Conservation (phyloP, 2,113 vertebrate genomes). For the Thomomys bottae region DNA sequence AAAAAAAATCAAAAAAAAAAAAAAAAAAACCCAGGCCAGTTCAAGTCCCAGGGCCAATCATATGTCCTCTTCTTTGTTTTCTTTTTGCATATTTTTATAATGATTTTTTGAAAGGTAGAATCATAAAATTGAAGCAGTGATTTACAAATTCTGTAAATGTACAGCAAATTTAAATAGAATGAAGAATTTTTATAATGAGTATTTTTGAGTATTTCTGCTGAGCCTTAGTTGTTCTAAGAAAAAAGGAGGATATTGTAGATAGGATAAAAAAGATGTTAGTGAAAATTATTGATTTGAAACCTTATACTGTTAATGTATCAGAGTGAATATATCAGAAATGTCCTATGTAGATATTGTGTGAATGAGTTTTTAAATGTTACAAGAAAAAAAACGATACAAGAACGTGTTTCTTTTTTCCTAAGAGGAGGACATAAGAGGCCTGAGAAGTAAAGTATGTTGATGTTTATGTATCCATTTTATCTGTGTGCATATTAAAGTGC, state of each 20-base stretch:
- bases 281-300: constrained; percentile 38
- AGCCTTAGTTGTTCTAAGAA: background rate
- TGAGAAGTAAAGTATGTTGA: constrained; percentile 56
- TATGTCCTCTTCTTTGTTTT: background rate
- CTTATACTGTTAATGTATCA: constrained; percentile 33
- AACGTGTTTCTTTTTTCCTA: background rate
- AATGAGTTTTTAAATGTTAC: constrained; percentile 43
- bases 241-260: background rate
- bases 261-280: constrained; percentile 21
- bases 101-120: constrained; percentile 9
- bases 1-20: too few species aligned
- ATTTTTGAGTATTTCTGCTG: constrained; percentile 36
- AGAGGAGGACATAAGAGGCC: background rate
- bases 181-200: constrained; percentile 29
- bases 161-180: background rate
- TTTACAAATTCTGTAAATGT: constrained; percentile 49
- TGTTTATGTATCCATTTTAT: constrained; percentile 45
- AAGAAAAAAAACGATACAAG: constrained; percentile 21
- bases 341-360: constrained; percentile 43
- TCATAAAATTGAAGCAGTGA: constrained; percentile 29
- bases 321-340: constrained; percentile 45
- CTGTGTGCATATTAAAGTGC: constrained; percentile 27
- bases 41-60: background rate
- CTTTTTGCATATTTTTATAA: constrained; percentile 40
- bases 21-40: too few species aligned